Evolutionary conservation across 2,113 vertebrate genomes (phyloP).

Genomic region (Grantiella picta): DNA sequence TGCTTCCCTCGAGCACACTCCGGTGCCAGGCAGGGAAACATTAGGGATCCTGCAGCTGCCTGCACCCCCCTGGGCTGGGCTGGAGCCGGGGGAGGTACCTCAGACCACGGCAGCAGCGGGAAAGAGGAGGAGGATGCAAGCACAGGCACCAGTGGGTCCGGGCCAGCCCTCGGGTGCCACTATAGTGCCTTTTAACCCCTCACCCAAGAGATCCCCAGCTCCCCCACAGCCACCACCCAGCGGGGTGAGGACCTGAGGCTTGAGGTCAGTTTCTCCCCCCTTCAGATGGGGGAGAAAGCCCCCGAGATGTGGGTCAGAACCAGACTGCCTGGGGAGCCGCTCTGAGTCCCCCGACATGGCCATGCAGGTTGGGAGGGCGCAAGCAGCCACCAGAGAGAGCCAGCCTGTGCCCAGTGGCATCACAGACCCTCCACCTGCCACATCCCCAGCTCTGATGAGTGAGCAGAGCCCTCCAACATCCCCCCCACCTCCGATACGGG

Average conservation of each 20-base stretch:
- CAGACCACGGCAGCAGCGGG: fast-evolving
- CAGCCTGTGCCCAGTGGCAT: background rate
- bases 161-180: background rate
- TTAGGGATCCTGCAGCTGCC: background rate
- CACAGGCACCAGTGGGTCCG: background rate
- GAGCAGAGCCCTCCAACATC: background rate
- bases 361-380: background rate
- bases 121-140: background rate
- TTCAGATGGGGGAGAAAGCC: background rate
- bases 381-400: too few species aligned
- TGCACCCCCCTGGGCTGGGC: background rate
- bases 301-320: background rate
- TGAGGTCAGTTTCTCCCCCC: background rate
- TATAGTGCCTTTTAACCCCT: too few species aligned
- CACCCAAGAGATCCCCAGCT: fast-evolving
- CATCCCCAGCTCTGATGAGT: background rate
- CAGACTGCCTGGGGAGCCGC: background rate
- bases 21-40: background rate
- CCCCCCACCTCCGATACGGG: fast-evolving
- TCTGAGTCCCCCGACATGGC: fast-evolving
- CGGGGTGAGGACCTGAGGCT: background rate
- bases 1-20: background rate
- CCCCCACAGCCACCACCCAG: background rate
- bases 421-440: fast-evolving
- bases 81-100: background rate